Base-by-base conservation (phyloP, 2,888 invertebrate genomes). In the Rhamnusium bicolor region DNA sequence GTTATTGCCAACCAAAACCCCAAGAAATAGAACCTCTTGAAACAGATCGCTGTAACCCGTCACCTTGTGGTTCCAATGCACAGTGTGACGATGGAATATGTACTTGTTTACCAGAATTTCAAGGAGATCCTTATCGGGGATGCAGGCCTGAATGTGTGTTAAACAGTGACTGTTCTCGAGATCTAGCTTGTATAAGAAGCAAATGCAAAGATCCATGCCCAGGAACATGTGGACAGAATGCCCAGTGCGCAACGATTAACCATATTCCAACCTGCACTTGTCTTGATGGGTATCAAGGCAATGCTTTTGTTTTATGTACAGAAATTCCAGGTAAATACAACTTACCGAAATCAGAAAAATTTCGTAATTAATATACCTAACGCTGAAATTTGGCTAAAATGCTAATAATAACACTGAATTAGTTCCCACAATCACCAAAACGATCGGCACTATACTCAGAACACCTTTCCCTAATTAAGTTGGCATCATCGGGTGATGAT, bases 201-300 rank as follows among this genome's bases (percentile, higher is more conserved):
- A 93, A 91, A 84, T 94, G 94, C 82, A 86, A 90, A 12, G 91
- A 94, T 87, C 93, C 94, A 49, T 95, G 95, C 83, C 90, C 91
- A 10, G 93, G 93, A 77, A 93, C 92, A 12, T 96, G 96, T 85
- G 95, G 94, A n/a, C 88, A 89, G 75, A 92, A 92, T 82, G 94
- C 95, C 0, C 84, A 92, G 70, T 96, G 96, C 85, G 89, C 92
- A 81, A 94, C 94, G 2, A 90, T 93, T 54, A 94, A 93, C 84
- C 95, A 96, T 83, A 92, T 94, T 84, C 94, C 95, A 7, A 92
- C 92, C 81, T 96, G 96, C 83, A 91, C 91, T 53, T 96, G 95
- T 86, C 92, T 93, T 12, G 86, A 88, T 24, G 92, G 91, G 81
- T 93, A 91, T 84, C 89, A 91, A 53, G 95, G 95, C 81, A 93